Base-by-base conservation (phyloP, 2,797 vertebrate genomes). In the Pempheris klunzingeri region DNA sequence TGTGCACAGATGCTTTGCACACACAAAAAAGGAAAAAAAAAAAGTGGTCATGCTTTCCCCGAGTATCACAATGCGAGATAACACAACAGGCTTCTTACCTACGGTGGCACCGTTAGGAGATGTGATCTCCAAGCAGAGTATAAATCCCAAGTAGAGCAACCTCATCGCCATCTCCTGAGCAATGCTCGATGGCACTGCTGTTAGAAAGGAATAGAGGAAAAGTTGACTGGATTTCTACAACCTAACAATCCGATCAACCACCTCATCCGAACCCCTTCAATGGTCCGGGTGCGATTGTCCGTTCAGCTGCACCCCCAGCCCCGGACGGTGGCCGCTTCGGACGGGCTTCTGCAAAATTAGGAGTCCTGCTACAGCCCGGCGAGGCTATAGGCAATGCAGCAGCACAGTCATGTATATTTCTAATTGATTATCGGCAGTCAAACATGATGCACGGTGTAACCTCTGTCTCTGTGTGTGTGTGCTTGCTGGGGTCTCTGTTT, bases 131-230 rank as follows among this genome's bases (percentile, higher is more conserved):
- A 88, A 47, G 86, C 79, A 88, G 88, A 95, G 90, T 72, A 94
- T 74, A 87, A 93, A 91, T 93, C 94, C 95, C 85, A 95, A 71
- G 92, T 64, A 92, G 90, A 95, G 32, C 92, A 90, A 89, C 81
- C 93, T 92, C 87, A 92, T 90, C 84, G 93, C 92, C 93, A 94
- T 89, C 93, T 95, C 94, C 93, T 69, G 91, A 92, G 88, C 92
- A 92, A 90, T 90, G 92, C 89, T 90, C 88, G 84, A 75, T 77
- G 91, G 88, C 94, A 94, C 90, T 65, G 90, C 90, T 82, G 85
- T 86, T 89, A 79, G 80, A 83, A 90, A 81, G 83, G 76, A 89
- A 90, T 62, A 71, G 74, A 86, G 84, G 84, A 77, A 91, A 92
- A 93, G 94, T 93, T 93, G 92, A 77, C 87, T 58, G 83, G 78